These are phyloP conservation scores for Phytoseiulus persimilis DNA, from an alignment of 2,888 invertebrate genomes.

Conservation along the genomic window DNA sequence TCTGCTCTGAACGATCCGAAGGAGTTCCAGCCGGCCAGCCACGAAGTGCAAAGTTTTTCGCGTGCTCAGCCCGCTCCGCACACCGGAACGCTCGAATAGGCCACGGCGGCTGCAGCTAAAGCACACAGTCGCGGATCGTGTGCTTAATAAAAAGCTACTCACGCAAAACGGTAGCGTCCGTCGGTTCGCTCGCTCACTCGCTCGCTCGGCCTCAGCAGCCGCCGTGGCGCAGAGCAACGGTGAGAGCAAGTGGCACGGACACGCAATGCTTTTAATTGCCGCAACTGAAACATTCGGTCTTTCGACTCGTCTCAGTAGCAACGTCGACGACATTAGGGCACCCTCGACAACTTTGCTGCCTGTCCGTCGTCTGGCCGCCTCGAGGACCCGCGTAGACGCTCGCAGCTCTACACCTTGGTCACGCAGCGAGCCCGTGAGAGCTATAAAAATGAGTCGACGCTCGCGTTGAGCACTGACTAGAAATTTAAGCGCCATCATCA, in stretches of 20 bases:
- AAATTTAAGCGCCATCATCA: background rate
- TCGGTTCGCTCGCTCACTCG: background rate
- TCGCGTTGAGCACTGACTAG: background rate
- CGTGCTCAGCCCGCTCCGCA: no score
- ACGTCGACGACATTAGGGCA: background rate
- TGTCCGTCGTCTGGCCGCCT: background rate
- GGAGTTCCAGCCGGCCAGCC: no score
- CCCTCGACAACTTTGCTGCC: background rate
- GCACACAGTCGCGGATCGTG: background rate
- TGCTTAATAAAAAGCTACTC: background rate
- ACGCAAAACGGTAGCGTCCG: background rate
- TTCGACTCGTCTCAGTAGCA: background rate
- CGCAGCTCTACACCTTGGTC: background rate
- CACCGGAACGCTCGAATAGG: background rate
- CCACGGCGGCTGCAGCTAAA: background rate
- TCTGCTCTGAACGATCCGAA: no score
- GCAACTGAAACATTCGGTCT: background rate
- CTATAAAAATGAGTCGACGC: background rate
- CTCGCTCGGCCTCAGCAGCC: background rate
- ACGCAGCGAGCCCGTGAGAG: background rate
- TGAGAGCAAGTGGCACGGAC: background rate
- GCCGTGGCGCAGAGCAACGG: background rate
- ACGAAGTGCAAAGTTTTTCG: no score
- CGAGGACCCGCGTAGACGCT: background rate
- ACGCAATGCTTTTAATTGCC: conserved; percentile 5